Evolutionary conservation across 2,797 vertebrate genomes (phyloP).

Genomic region (Lepus townsendii): DNA sequence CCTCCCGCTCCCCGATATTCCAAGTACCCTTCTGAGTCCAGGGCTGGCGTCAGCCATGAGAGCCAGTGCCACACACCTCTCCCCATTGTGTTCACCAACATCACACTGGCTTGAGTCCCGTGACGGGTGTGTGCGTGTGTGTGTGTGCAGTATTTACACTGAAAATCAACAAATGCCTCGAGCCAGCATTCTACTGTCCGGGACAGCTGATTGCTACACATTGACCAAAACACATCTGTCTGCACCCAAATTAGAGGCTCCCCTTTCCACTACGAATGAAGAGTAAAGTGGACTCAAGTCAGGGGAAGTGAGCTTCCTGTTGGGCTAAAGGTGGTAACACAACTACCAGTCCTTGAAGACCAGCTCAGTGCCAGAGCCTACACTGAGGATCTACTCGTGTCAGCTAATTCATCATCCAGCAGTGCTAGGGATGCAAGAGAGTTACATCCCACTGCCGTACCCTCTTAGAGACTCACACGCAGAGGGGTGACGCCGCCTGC

Average conservation of each 20-base stretch:
- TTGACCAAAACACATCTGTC: neutral
- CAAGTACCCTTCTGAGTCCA: neutral
- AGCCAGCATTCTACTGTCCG: constrained; percentile 35
- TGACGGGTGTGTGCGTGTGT: neutral
- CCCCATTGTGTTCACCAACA: neutral
- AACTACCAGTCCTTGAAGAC: neutral
- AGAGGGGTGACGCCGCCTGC: neutral
- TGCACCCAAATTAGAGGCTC: constrained; percentile 10
- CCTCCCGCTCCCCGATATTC: neutral
- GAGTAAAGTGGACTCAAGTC: neutral
- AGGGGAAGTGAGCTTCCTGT: neutral
- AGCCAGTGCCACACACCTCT: neutral
- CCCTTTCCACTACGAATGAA: neutral
- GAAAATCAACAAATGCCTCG: neutral
- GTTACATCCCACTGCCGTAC: neutral
- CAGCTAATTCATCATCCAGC: neutral
- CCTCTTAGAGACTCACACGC: neutral
- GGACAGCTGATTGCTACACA: neutral
- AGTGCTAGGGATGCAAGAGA: neutral
- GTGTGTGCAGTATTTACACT: neutral
- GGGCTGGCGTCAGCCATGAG: fast-evolving
- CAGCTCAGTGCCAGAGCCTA: neutral
- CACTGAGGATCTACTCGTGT: neutral
- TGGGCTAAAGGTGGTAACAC: neutral
- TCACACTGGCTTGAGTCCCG: neutral